phyloP scores from a whole-genome alignment of 2,113 vertebrate genomes.

The Bujurquina vittata region DNA sequence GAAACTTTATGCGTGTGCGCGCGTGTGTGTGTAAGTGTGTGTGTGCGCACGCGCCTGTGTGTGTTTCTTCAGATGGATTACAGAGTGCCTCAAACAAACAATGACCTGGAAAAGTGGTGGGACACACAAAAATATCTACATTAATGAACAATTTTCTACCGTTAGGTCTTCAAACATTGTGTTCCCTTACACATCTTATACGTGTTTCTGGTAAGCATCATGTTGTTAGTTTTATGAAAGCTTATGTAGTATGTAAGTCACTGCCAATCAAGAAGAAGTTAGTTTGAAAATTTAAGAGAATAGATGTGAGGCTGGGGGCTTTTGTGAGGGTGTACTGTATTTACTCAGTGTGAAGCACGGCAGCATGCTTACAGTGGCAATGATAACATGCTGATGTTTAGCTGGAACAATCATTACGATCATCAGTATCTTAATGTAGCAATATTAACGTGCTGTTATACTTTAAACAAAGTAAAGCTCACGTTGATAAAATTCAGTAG shows the following conservation, averaged over 20 bases:
- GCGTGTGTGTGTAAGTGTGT: background rate
- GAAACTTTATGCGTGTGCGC: constrained; percentile 36
- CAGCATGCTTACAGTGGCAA: background rate
- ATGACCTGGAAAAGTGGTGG: background rate
- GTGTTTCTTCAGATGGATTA: background rate
- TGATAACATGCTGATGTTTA: background rate
- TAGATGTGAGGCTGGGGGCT: background rate
- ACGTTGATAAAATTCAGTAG: background rate
- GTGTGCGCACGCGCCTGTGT: background rate
- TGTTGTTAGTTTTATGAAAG: no score
- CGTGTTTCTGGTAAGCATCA: no score
- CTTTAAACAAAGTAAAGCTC: background rate
- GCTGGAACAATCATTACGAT: background rate
- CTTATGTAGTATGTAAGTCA: no score
- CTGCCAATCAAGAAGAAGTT: no score
- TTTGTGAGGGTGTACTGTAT: background rate
- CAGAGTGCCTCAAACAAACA: background rate
- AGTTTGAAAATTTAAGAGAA: background rate
- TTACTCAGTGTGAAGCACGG: background rate
- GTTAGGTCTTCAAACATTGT: no score
- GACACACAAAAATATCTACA: background rate
- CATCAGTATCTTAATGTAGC: background rate
- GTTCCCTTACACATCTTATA: no score
- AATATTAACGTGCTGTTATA: background rate
- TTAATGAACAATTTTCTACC: background rate